phyloP scores from a whole-genome alignment of 2,113 vertebrate genomes.

The Passer domesticus region DNA sequence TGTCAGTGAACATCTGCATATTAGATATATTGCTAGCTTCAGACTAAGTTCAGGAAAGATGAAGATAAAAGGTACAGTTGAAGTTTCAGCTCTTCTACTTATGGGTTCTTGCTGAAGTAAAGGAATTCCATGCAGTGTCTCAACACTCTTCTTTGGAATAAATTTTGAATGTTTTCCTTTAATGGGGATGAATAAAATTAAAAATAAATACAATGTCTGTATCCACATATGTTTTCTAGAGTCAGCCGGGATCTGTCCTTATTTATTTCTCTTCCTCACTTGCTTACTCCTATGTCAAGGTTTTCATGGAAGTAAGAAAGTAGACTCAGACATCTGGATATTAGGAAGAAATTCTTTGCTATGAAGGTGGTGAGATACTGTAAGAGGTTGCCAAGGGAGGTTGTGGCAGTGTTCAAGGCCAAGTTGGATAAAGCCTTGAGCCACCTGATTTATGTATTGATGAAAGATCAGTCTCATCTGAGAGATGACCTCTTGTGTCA shows the following conservation, averaged over 20 bases:
- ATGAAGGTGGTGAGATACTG: not conserved
- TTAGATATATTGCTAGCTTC: conserved; percentile 44
- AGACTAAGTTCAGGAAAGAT: not conserved
- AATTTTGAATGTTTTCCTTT: not conserved
- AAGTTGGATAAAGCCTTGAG: not conserved
- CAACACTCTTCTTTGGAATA: not conserved
- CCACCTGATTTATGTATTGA: not conserved
- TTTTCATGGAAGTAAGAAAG: not conserved
- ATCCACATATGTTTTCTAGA: not conserved
- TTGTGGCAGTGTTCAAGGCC: not conserved
- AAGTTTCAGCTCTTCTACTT: not conserved
- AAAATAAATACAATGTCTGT: not conserved
- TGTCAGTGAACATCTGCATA: conserved; percentile 9
- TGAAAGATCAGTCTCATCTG: not conserved
- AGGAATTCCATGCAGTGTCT: not conserved
- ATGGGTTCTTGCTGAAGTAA: not conserved
- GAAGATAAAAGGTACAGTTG: not conserved
- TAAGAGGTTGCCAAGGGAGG: not conserved
- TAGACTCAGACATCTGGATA: not conserved
- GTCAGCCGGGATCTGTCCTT: not conserved
- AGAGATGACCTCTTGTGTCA: not conserved
- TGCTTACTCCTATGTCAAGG: not conserved
- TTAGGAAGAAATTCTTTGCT: not conserved
- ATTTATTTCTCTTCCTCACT: not conserved
- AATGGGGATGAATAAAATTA: not conserved